A percentile compares a stretch with the other conserved stretches of the same genome.
phyloP scores from a whole-genome alignment of 2,888 invertebrate genomes.

The Selenia dentaria region DNA sequence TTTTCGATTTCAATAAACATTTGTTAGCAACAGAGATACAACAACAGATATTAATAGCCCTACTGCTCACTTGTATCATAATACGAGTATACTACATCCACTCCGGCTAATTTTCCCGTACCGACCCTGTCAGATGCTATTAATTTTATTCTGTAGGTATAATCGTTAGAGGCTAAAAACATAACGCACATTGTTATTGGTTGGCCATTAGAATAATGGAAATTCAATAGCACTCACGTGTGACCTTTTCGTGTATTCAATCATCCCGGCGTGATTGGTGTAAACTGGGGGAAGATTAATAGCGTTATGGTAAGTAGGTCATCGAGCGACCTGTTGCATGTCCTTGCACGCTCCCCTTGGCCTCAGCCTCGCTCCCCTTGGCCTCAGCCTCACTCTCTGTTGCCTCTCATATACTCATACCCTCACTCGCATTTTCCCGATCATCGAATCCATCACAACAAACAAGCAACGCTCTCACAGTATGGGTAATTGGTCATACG shows the following conservation, averaged over 20 bases:
- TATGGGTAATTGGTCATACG: no score
- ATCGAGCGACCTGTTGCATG: constrained; percentile 65
- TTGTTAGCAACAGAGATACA: no score
- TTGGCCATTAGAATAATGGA: constrained; percentile 17
- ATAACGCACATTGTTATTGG: constrained; percentile 2
- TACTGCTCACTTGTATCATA: no score
- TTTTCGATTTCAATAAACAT: no score
- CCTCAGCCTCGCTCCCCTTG: constrained; percentile 16
- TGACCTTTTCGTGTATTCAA: constrained; percentile 26
- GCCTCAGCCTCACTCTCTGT: no score
- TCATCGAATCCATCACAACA: constrained; percentile 12
- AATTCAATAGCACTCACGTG: constrained; percentile 14
- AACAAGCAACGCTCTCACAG: no score
- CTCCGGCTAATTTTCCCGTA: no score
- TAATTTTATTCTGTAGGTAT: no score
- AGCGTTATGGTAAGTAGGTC: constrained; percentile 58
- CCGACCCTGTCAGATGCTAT: no score
- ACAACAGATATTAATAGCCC: no score
- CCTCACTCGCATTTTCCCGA: constrained; percentile 11
- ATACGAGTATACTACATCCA: no score
- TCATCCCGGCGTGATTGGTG: constrained; percentile 35
- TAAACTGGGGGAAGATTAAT: constrained; percentile 38
- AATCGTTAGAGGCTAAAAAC: no score
- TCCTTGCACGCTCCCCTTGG: constrained; percentile 43
- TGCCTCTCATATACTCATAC: constrained; percentile 5